phyloP scores from a whole-genome alignment of 2,797 vertebrate species.

The Delichon dasypus region DNA sequence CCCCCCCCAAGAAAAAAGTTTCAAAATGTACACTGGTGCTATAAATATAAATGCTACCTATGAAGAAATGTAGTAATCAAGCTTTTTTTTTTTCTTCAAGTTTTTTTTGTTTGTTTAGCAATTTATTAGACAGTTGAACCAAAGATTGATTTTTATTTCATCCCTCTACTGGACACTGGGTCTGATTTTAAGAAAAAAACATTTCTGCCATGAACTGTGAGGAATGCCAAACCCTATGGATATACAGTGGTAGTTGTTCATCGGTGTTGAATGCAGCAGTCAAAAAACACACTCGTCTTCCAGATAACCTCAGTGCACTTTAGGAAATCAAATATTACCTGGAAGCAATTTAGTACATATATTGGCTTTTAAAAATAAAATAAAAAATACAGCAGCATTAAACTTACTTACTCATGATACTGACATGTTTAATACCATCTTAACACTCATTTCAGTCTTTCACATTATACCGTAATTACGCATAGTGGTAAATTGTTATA shows the following conservation, averaged over 20 bases:
- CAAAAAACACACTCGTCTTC: constrained; percentile 72
- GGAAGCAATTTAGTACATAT: constrained; percentile 86
- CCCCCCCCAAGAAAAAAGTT: constrained; percentile 54
- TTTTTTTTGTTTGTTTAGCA: constrained; percentile 72
- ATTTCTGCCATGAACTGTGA: constrained; percentile 57
- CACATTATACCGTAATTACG: constrained; percentile 79
- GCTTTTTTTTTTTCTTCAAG: constrained; percentile 72
- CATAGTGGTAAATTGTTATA: constrained; percentile 78
- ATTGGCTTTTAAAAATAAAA: constrained; percentile 79
- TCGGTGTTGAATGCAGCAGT: constrained; percentile 69
- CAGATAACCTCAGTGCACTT: constrained; percentile 85
- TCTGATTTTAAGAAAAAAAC: constrained; percentile 9
- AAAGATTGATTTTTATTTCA: constrained; percentile 40
- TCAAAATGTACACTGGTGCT: constrained; percentile 76
- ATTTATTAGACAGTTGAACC: constrained; percentile 62
- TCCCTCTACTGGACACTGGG: constrained; percentile 48
- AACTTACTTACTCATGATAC: constrained; percentile 77
- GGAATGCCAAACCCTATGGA: constrained; percentile 62
- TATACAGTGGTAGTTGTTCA: constrained; percentile 63
- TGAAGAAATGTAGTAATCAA: constrained; percentile 74
- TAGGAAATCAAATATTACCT: constrained; percentile 81
- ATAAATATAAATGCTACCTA: constrained; percentile 80
- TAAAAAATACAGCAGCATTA: constrained; percentile 82
- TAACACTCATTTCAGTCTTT: constrained; percentile 74
- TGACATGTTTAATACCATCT: constrained; percentile 77